Conservation (phyloP, 2,113 vertebrate genomes). For the Phalacrocorax brasilianus region DNA sequence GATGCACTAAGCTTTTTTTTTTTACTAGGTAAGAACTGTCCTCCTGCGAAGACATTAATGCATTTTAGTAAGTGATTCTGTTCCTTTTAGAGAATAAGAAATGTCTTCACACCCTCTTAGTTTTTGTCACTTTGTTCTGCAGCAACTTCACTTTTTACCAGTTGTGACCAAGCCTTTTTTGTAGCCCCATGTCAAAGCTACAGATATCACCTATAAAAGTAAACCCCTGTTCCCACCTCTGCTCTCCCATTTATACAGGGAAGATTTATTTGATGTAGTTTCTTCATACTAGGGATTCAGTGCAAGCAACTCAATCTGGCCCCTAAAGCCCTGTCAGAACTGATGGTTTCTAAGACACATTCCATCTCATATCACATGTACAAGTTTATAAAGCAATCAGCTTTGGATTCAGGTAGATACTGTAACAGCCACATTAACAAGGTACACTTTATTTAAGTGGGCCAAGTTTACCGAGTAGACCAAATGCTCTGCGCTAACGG, state of each 20-base stretch:
- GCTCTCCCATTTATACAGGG: not conserved
- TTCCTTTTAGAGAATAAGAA: not conserved
- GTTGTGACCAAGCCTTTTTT: not conserved
- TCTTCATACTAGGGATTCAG: not conserved
- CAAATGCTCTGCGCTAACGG: not conserved
- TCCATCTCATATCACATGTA: not conserved
- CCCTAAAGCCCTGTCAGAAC: not conserved
- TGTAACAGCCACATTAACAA: not conserved
- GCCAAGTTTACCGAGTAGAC: not conserved
- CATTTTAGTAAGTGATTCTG: not conserved
- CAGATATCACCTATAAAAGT: not conserved
- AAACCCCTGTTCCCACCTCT: fast-evolving
- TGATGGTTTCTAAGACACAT: not conserved
- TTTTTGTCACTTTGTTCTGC: not conserved
- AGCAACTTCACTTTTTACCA: not conserved
- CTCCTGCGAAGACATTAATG: not conserved
- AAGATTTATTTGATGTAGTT: not conserved
- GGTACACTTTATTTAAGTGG: not conserved
- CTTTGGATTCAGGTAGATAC: not conserved
- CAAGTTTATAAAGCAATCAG: not conserved
- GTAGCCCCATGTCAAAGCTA: not conserved
- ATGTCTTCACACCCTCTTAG: not conserved
- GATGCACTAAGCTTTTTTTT: not conserved
- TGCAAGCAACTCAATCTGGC: fast-evolving
- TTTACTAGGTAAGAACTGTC: not conserved